phyloP scores from a whole-genome alignment of 2,113 vertebrate species.

The Indri indri region DNA sequence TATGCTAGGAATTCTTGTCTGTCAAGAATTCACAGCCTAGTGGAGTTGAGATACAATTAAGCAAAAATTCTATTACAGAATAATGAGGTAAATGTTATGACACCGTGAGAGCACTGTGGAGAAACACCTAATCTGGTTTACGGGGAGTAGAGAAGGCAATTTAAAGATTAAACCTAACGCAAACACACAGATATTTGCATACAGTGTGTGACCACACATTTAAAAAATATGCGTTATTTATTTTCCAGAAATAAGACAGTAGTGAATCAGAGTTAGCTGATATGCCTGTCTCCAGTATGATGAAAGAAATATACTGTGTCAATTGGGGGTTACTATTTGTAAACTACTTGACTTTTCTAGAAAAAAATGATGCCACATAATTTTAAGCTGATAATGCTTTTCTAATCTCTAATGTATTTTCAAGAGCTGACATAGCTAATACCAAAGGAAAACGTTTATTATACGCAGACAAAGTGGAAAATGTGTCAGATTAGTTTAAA shows the following conservation, averaged over 20 bases:
- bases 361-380: background rate
- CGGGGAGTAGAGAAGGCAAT: constrained; percentile 7
- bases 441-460: constrained; percentile 24
- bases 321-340: background rate
- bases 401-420: constrained; percentile 7
- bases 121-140: background rate
- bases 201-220: background rate
- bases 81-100: background rate
- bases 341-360: constrained; percentile 37
- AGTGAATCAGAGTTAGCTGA: background rate
- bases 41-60: background rate
- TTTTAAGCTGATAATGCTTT: constrained; percentile 40
- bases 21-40: background rate
- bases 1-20: background rate
- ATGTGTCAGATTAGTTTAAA: background rate
- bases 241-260: background rate
- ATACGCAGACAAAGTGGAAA: background rate
- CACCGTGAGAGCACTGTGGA: background rate
- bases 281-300: background rate
- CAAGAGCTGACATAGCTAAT: background rate
- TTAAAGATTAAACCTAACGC: constrained; percentile 29
- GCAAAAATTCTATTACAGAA: background rate
- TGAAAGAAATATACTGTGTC: background rate
- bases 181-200: background rate
- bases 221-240: background rate